Evolutionary conservation across 2,113 vertebrate genomes (phyloP).

Genomic region (Centropristis striata): DNA sequence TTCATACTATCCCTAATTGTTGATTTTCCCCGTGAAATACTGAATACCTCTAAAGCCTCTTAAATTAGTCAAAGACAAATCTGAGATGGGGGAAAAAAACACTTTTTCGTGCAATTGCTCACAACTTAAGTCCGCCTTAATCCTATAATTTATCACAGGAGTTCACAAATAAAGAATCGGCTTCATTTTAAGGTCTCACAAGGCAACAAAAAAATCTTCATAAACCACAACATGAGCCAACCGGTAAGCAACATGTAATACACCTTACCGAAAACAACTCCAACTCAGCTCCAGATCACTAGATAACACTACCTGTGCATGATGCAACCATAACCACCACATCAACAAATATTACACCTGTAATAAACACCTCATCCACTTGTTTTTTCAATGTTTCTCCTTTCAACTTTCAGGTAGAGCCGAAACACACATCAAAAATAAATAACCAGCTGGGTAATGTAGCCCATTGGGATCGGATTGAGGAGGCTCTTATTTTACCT

Average conservation of each 20-base stretch:
- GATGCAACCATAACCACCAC: neutral
- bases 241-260: neutral
- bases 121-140: fast-evolving
- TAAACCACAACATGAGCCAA: neutral
- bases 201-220: neutral
- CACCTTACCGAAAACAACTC: neutral
- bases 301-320: neutral
- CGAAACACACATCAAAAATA: conserved; percentile 48
- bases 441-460: conserved; percentile 35
- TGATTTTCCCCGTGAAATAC: neutral
- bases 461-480: neutral
- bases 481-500: conserved; percentile 43
- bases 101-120: neutral
- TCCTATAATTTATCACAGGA: neutral
- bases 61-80: neutral
- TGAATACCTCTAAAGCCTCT: neutral
- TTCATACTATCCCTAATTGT: neutral
- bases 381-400: neutral
- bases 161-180: neutral
- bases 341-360: conserved; percentile 3
- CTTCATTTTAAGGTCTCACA: neutral
- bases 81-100: neutral
- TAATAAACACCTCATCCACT: conserved; percentile 16
- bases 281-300: neutral
- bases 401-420: conserved; percentile 53